Evolutionary conservation across 2,113 vertebrate species (phyloP), one percentile per base, ranked within the genome.

Genomic region (Sinocyclocheilus anophthalmus): DNA sequence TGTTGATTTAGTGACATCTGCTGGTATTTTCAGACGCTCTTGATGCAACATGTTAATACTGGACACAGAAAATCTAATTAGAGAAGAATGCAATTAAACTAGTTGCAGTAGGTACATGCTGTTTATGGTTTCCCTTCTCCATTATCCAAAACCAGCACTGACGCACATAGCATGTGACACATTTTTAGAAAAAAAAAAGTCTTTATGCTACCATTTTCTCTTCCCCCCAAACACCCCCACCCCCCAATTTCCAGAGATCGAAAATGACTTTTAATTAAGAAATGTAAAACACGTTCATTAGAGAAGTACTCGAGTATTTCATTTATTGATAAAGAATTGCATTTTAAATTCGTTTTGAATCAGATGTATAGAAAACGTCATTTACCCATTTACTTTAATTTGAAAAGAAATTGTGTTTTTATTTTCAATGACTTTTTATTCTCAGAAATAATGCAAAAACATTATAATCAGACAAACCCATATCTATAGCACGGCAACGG

Each of bases 1-100:
- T 76, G 81, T 61, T 88, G 57, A 53, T 59, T 80, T 86, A 86
- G 67, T 87, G 88, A 88, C 86, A 81, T 86, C 88, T 89, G 76
- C 86, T 88, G 88, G 86, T 24, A 9, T 70, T 72, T 63, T 81
- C 7, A 42, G 85, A 53, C 30, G n/a, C n/a, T 67, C 8, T 30
- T 65, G 59, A 81, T 61, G 78, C 37, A 24, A 26, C 39, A 24
- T 39, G 13, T 65, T 65, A 48, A 75, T 75, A 48, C n/a, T 2
- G 22, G 22, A 45, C 0, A 48, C 13, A 3, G 11, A 69, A 26
- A 69, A 69, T 69, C 22, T 3, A 53, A 48, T 76, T 50, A 76
- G 22, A 50, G 11, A 48, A 18, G 13, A 53, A 18, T 76, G 39
- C 8, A 18, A 26, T 3, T 50, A 45, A 76, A 14, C 20, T 45